phyloP scores from a whole-genome alignment of 2,113 vertebrate species.

The Patagioenas fasciata region DNA sequence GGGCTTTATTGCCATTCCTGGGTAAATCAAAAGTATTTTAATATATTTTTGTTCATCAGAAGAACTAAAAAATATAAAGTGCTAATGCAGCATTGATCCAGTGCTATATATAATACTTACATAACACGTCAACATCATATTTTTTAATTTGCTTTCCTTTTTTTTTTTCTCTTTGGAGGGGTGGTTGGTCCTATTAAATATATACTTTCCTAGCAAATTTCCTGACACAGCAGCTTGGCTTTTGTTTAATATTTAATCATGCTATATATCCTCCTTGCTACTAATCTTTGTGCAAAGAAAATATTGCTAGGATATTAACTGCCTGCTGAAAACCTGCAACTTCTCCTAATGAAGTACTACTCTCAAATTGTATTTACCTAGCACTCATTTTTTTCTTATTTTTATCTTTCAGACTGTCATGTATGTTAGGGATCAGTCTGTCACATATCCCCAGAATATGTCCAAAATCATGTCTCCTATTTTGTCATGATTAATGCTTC shows the following conservation, averaged over 20 bases:
- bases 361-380: not conserved
- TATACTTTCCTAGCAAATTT: not conserved
- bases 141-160: not conserved
- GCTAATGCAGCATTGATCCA: not conserved
- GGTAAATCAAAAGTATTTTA: not conserved
- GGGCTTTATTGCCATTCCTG: not conserved
- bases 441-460: not conserved
- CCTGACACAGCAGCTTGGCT: rapidly evolving
- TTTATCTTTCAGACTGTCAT: not conserved
- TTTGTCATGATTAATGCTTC: not conserved
- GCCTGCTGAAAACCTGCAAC: not conserved
- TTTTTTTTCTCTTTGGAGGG: not conserved
- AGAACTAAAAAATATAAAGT: not conserved
- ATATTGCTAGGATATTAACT: not conserved
- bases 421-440: not conserved
- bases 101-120: not conserved
- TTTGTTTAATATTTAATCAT: not conserved
- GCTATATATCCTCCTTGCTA: not conserved
- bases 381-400: not conserved
- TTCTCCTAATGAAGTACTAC: not conserved
- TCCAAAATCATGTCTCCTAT: not conserved
- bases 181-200: not conserved
- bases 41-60: not conserved
- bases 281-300: not conserved
- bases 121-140: rapidly evolving